A percentile compares a stretch with the other conserved stretches of the same genome.
phyloP scores from a whole-genome alignment of 2,888 invertebrate genomes.

The Pyrocoelia pectoralis region DNA sequence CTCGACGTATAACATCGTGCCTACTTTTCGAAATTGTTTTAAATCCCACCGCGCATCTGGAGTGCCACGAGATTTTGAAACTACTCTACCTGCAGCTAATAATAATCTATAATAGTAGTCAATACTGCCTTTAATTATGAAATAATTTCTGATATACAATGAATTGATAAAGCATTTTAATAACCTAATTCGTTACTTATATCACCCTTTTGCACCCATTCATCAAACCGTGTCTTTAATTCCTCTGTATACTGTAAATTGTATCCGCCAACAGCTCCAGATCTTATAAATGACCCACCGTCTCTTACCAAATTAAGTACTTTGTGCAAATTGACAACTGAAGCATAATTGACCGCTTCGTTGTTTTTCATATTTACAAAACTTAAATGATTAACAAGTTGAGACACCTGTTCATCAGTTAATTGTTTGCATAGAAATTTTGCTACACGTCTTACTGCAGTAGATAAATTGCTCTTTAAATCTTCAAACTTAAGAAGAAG shows the following conservation, averaged over 20 bases:
- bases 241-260: conserved; percentile 71
- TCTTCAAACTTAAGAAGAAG: conserved; percentile 85
- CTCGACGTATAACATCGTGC: no score
- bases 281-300: conserved; percentile 60
- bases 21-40: no score
- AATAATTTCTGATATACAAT: background rate
- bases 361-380: conserved; percentile 64
- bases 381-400: conserved; percentile 59
- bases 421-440: conserved; percentile 56
- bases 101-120: no score
- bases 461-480: conserved; percentile 72
- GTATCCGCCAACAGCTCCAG: conserved; percentile 59
- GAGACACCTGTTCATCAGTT: conserved; percentile 52
- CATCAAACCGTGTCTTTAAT: conserved; percentile 74
- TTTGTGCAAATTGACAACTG: conserved; percentile 47
- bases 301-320: conserved; percentile 54
- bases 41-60: no score
- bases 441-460: conserved; percentile 56
- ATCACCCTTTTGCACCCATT: conserved; percentile 70
- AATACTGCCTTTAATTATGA: background rate
- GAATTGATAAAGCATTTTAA: background rate
- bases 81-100: no score
- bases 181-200: background rate
- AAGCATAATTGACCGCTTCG: conserved; percentile 40
- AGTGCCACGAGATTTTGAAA: no score